These are phyloP conservation scores for Nothocercus julius DNA, from an alignment of 2,113 vertebrate genomes.

Conservation along the genomic window DNA sequence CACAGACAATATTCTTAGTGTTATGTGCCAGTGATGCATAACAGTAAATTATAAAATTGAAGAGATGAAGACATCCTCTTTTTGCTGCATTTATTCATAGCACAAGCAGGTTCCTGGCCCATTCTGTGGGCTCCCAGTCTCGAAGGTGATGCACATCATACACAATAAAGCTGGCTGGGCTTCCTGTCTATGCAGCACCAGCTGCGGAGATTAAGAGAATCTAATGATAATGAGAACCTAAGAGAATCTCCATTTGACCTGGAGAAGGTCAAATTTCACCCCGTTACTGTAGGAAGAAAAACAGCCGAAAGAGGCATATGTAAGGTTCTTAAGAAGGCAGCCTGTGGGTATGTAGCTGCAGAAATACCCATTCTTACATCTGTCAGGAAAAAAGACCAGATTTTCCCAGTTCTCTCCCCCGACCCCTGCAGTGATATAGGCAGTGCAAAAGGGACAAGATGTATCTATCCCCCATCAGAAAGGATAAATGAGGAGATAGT, in stretches of 20 bases:
- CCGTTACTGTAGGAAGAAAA: not conserved
- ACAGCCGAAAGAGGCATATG: not conserved
- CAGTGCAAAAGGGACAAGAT: not conserved
- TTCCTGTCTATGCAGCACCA: not conserved
- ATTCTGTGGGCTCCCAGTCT: not conserved
- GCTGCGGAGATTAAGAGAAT: not conserved
- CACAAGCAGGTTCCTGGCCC: not conserved
- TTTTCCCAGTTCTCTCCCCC: not conserved
- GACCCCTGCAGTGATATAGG: not conserved
- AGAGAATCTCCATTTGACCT: too few species aligned
- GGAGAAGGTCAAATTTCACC: not conserved
- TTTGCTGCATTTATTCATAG: not conserved
- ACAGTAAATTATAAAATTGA: not conserved
- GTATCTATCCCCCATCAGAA: not conserved
- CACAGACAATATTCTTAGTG: not conserved
- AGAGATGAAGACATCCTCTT: not conserved
- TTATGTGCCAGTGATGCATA: not conserved
- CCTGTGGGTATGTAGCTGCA: not conserved
- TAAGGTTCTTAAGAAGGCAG: not conserved
- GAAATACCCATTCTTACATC: not conserved
- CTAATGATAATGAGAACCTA: too few species aligned
- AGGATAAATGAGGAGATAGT: not conserved
- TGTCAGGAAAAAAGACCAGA: not conserved
- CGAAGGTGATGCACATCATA: fast-evolving
- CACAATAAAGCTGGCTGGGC: not conserved